phyloP scores from a whole-genome alignment of 2,888 invertebrate species.

The Syrista parreyssii region DNA sequence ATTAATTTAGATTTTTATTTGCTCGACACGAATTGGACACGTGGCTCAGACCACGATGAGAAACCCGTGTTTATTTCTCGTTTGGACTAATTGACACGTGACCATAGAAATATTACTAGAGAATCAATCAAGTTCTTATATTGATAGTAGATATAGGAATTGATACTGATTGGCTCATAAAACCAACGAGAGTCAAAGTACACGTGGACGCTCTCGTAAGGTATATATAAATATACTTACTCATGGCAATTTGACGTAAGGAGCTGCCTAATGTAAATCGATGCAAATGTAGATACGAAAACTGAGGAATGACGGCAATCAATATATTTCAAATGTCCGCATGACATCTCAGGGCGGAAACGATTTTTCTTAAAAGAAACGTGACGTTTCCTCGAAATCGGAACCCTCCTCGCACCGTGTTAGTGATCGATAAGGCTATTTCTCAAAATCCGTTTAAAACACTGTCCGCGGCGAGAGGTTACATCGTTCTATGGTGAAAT shows the following conservation, averaged over 20 bases:
- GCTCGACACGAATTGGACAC: slow-evolving; percentile 10
- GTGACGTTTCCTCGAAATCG: background rate
- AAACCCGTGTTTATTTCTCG: slow-evolving; percentile 38
- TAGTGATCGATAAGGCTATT: slow-evolving; percentile 8
- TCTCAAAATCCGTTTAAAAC: slow-evolving; percentile 14
- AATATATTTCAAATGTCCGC: background rate
- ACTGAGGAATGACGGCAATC: background rate
- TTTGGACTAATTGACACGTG: slow-evolving; percentile 52
- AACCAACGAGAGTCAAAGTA: background rate
- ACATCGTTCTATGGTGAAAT: slow-evolving; percentile 17
- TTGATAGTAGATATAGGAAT: background rate
- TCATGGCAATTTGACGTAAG: background rate
- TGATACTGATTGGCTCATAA: background rate
- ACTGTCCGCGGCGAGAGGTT: background rate
- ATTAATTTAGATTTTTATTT: slow-evolving; percentile 25
- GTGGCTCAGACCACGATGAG: slow-evolving; percentile 24
- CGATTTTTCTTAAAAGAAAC: background rate
- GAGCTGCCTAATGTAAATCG: background rate
- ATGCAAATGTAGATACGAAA: background rate
- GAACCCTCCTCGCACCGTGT: background rate
- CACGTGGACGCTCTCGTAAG: background rate
- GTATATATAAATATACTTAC: background rate
- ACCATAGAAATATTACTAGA: slow-evolving; percentile 22
- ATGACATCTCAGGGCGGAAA: background rate
- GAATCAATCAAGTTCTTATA: background rate